A percentile compares a stretch with the other conserved stretches of the same genome.
Conservation (phyloP, 1,140 invertebrate genomes). For the Tetraneura akinire region DNA sequence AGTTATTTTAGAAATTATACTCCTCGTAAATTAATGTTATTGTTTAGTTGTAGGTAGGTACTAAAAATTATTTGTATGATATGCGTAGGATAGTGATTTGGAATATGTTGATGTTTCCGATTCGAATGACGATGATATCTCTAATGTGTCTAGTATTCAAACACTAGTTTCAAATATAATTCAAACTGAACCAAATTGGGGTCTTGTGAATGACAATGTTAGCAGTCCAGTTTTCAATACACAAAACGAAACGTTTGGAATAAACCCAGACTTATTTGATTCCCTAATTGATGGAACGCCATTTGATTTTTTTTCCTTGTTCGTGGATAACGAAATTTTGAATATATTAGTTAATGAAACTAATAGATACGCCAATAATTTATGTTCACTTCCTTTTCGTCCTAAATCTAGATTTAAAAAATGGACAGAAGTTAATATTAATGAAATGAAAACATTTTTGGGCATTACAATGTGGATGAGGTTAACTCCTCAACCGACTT, state of each 20-base stretch:
- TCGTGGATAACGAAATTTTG: no score
- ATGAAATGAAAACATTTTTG: no score
- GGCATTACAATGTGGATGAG: no score
- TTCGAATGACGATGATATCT: constrained; percentile 6
- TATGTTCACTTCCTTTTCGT: no score
- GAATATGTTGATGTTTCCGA: constrained; percentile 13
- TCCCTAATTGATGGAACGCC: background rate
- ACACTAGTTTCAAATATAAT: no score
- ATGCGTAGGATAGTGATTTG: constrained; percentile 21
- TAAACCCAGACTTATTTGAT: constrained; percentile 16
- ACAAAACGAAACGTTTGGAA: constrained; percentile 24
- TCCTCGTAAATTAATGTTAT: constrained; percentile 7
- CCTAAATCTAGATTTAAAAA: no score
- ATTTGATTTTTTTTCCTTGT: constrained; percentile 19
- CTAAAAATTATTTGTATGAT: constrained; percentile 6
- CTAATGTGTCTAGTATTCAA: background rate
- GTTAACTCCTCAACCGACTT: no score
- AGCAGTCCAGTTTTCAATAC: constrained; percentile 11
- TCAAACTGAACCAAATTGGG: constrained; percentile 25
- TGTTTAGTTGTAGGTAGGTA: constrained; percentile 11
- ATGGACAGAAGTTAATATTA: no score
- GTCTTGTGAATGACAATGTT: constrained; percentile 19
- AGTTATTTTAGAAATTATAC: constrained; percentile 26
- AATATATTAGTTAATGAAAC: no score
- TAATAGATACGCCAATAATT: no score